Evolutionary conservation across 1,140 invertebrate species (phyloP).

Genomic region (Drosophila malerkotliana): DNA sequence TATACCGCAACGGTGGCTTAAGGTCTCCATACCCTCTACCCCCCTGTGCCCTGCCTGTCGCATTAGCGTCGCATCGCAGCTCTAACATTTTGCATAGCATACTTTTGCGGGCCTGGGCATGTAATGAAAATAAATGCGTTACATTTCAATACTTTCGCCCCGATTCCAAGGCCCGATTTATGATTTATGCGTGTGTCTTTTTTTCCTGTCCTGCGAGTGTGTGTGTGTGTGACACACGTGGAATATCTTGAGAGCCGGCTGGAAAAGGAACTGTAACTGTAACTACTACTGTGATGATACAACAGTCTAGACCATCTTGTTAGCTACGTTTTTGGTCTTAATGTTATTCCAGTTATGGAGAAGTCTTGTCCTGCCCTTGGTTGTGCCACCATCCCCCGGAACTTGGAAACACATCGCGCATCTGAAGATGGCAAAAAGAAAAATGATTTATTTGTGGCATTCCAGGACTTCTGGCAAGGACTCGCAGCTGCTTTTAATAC

Average conservation of each 20-base stretch:
- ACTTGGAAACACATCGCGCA: slow-evolving; percentile 12
- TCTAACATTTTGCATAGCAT: slow-evolving; percentile 67
- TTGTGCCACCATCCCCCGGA: too few relatives aligned
- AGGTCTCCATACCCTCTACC: neutral
- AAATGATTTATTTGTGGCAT: slow-evolving; percentile 82
- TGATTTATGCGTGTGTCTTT: slow-evolving; percentile 65
- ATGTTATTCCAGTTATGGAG: too few relatives aligned
- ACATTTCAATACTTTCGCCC: slow-evolving; percentile 76
- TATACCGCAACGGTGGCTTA: slow-evolving; percentile 77
- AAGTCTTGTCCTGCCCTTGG: too few relatives aligned
- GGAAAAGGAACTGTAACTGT: slow-evolving; percentile 5
- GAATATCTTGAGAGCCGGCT: slow-evolving; percentile 68
- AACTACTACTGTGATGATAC: too few relatives aligned
- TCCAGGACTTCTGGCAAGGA: slow-evolving; percentile 64
- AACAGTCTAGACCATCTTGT: too few relatives aligned
- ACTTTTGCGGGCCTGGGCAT: slow-evolving; percentile 58
- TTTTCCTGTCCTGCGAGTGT: neutral
- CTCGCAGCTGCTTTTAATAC: slow-evolving; percentile 74
- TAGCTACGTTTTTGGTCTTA: too few relatives aligned
- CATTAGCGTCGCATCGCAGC: slow-evolving; percentile 37
- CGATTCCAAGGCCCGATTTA: slow-evolving; percentile 18
- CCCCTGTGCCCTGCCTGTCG: slow-evolving; percentile 15
- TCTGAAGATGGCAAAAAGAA: slow-evolving; percentile 40
- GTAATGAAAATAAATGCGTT: slow-evolving; percentile 82
- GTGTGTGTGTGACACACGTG: slow-evolving; percentile 74